Conservation (phyloP, 2,888 invertebrate genomes). For the Troilus luridus region DNA sequence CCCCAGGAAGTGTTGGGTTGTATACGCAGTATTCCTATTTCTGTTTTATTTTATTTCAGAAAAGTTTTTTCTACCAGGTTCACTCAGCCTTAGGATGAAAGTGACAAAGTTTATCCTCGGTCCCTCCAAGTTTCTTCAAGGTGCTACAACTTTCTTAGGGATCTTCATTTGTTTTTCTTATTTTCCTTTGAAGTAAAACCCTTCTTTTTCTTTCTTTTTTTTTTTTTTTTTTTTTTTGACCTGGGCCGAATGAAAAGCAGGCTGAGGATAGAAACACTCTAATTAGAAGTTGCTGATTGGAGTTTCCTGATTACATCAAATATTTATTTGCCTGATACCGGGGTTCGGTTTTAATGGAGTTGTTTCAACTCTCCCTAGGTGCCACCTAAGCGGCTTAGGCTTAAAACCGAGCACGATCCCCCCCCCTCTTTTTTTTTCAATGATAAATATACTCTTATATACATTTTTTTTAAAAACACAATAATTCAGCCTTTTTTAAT, state of each 20-base stretch:
- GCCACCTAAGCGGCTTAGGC: neutral
- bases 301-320: constrained; percentile 32
- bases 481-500: too few relatives aligned
- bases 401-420: neutral
- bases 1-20: neutral
- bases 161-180: neutral
- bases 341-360: constrained; percentile 10
- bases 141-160: constrained; percentile 4
- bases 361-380: neutral
- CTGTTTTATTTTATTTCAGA: neutral
- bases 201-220: neutral
- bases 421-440: neutral
- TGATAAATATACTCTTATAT: neutral
- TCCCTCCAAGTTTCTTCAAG: neutral
- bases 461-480: too few relatives aligned
- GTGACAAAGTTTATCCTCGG: neutral
- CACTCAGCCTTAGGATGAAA: neutral
- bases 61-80: neutral
- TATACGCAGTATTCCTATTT: neutral
- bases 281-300: constrained; percentile 37
- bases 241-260: neutral
- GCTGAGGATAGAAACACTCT: neutral
- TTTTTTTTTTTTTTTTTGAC: neutral
- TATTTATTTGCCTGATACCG: neutral
- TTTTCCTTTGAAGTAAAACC: constrained; percentile 5